These are phyloP conservation scores for Ylistrum balloti DNA, from an alignment of 1,140 invertebrate genomes.

Conservation along the genomic window DNA sequence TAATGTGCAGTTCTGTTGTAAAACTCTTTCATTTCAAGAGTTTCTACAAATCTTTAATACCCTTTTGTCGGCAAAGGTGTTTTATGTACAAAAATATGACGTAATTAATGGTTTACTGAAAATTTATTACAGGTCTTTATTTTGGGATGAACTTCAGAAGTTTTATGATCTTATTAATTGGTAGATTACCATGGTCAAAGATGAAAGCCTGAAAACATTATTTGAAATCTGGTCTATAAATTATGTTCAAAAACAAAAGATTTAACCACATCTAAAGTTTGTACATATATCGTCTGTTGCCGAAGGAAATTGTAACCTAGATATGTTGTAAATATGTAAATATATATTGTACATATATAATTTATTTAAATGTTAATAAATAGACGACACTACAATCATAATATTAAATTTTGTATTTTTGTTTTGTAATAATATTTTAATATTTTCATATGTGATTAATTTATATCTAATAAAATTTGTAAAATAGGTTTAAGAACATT, in stretches of 20 bases:
- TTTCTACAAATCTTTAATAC: constrained; percentile 29
- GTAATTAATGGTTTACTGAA: neutral
- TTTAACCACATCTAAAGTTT: no score
- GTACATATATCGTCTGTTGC: no score
- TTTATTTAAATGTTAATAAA: no score
- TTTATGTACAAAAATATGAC: constrained; percentile 20
- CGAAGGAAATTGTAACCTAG: no score
- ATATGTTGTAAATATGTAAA: no score
- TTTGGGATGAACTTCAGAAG: constrained; percentile 13
- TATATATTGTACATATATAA: no score
- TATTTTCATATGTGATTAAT: neutral
- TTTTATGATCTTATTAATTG: neutral
- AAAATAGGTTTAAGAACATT: neutral
- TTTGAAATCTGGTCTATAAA: neutral
- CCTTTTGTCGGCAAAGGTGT: constrained; percentile 36
- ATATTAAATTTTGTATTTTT: neutral
- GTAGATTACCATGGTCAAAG: neutral
- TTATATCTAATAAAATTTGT: no score
- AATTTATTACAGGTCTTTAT: neutral
- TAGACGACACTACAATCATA: no score
- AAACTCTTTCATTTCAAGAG: constrained; percentile 9
- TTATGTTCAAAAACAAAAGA: neutral
- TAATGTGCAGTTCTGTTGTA: neutral
- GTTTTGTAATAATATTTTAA: neutral
- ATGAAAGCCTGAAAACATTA: neutral